Evolutionary conservation across 2,888 invertebrate species (phyloP).

Genomic region (Papilio gigon): DNA sequence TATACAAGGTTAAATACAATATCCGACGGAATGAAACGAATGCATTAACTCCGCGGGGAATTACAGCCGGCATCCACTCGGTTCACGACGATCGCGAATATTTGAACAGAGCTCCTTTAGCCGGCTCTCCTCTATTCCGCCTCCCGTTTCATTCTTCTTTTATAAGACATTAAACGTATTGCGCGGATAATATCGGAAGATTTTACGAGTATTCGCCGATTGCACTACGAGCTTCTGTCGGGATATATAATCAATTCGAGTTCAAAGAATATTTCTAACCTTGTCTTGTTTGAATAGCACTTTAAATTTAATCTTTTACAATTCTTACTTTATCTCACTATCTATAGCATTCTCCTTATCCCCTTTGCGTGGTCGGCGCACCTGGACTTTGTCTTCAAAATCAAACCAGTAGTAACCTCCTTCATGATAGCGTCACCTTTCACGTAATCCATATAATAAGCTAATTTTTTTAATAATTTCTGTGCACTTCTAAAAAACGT

Average conservation of each 20-base stretch:
- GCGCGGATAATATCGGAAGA: conserved; percentile 66
- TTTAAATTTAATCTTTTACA: not conserved
- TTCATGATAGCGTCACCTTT: too few relatives aligned
- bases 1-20: conserved; percentile 47
- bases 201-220: conserved; percentile 64
- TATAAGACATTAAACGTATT: conserved; percentile 72
- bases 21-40: conserved; percentile 45
- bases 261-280: not conserved
- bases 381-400: too few relatives aligned
- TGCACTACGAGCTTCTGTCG: conserved; percentile 50
- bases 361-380: too few relatives aligned
- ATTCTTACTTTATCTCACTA: too few relatives aligned
- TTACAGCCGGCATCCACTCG: conserved; percentile 52
- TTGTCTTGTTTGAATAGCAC: not conserved
- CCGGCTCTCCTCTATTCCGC: conserved; percentile 37
- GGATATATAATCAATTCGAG: conserved; percentile 3
- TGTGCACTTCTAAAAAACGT: too few relatives aligned
- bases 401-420: too few relatives aligned
- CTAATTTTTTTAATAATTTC: too few relatives aligned
- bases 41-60: conserved; percentile 48
- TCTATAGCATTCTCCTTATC: too few relatives aligned
- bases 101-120: conserved; percentile 50
- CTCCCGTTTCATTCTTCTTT: conserved; percentile 51
- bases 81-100: conserved; percentile 56
- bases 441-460: too few relatives aligned